phyloP scores from a whole-genome alignment of 2,797 vertebrate genomes.

The Otus scops region DNA sequence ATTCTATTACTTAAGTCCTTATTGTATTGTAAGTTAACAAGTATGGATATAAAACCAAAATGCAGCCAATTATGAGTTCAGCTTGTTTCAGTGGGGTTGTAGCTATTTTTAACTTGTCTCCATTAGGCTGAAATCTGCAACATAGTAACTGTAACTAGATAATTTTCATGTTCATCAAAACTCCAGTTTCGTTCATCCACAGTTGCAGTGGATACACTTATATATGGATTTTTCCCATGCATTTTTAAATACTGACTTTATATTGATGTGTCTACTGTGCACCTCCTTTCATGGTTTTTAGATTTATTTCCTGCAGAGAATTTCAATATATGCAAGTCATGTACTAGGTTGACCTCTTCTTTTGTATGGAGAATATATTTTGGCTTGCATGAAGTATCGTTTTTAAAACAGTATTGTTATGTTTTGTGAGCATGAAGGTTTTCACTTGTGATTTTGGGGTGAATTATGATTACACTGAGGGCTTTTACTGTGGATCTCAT shows the following conservation, averaged over 20 bases:
- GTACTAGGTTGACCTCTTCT: slow-evolving; percentile 4
- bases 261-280: not conserved
- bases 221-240: not conserved
- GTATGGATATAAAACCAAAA: not conserved
- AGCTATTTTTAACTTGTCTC: not conserved
- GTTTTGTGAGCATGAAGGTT: slow-evolving; percentile 1
- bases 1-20: not conserved
- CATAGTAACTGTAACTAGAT: not conserved
- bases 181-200: not conserved
- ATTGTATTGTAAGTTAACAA: not conserved
- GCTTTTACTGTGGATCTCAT: not conserved
- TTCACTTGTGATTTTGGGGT: not conserved
- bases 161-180: not conserved
- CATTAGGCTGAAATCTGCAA: not conserved
- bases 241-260: slow-evolving; percentile 37
- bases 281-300: slow-evolving; percentile 23
- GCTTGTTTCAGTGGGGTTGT: not conserved
- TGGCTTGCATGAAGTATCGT: slow-evolving; percentile 14
- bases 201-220: not conserved
- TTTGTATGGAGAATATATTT: slow-evolving; percentile 33
- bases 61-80: not conserved
- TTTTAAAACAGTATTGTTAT: slow-evolving; percentile 21
- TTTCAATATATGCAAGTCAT: not conserved
- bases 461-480: not conserved
- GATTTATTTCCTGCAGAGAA: slow-evolving; percentile 36